phyloP scores from a whole-genome alignment of 2,888 invertebrate species.

The Lissocephala sabroskyi region DNA sequence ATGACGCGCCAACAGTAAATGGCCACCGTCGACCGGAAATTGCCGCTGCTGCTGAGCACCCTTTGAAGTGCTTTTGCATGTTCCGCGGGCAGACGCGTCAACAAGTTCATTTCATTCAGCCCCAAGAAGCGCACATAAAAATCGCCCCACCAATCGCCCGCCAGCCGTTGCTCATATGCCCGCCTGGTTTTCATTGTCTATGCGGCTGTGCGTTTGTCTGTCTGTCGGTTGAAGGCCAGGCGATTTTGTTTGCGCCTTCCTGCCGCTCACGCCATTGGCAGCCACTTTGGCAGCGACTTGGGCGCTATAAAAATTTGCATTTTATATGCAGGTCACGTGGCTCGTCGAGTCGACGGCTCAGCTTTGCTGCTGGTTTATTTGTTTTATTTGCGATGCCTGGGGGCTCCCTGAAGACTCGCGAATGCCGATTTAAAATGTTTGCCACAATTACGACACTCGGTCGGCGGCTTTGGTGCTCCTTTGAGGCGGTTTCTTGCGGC shows the following conservation, averaged over 20 bases:
- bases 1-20: slow-evolving; percentile 49
- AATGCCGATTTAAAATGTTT: slow-evolving; percentile 17
- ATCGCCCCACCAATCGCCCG: too few species aligned
- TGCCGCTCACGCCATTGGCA: not conserved
- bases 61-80: slow-evolving; percentile 4
- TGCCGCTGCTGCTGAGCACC: not conserved
- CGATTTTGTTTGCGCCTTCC: not conserved
- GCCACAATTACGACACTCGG: slow-evolving; percentile 29
- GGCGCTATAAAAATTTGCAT: slow-evolving; percentile 4
- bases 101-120: slow-evolving; percentile 2
- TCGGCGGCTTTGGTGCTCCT: too few species aligned
- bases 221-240: slow-evolving; percentile 1
- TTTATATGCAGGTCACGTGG: slow-evolving; percentile 44
- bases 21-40: slow-evolving; percentile 23
- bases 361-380: too few species aligned
- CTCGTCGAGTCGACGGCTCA: slow-evolving; percentile 19
- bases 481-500: not conserved
- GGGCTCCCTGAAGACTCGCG: too few species aligned
- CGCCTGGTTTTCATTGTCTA: too few species aligned
- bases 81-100: not conserved
- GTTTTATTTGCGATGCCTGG: too few species aligned
- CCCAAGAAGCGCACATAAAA: too few species aligned
- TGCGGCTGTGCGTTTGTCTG: not conserved
- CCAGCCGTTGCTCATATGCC: too few species aligned
- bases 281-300: not conserved